A percentile compares a stretch with the other conserved stretches of the same genome.
These are phyloP conservation scores for Smutsia gigantea DNA, from an alignment of 2,797 vertebrate species.

Conservation along the genomic window DNA sequence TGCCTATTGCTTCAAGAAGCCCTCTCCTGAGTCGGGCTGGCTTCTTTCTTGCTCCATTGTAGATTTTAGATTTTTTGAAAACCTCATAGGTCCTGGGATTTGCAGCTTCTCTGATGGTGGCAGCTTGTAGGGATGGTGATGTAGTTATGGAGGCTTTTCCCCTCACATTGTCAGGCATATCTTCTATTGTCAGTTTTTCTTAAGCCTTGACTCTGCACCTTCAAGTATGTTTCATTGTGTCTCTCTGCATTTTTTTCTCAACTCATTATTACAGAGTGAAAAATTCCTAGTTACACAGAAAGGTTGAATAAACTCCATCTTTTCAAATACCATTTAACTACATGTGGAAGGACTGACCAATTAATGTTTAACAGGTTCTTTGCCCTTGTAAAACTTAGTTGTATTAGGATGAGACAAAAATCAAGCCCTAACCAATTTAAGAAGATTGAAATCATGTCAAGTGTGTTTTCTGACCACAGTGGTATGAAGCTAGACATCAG, in stretches of 20 bases:
- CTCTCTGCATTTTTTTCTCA: background rate
- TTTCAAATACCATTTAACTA: slow-evolving; percentile 11
- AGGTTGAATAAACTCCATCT: background rate
- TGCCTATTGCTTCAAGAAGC: background rate
- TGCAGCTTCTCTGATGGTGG: background rate
- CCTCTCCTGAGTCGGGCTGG: background rate
- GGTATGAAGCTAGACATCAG: background rate
- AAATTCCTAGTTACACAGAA: background rate
- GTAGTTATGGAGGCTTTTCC: background rate
- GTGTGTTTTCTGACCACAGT: background rate
- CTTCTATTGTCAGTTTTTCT: background rate
- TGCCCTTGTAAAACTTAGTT: background rate
- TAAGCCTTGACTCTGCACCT: background rate
- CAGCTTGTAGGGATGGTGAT: background rate
- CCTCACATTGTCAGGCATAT: background rate
- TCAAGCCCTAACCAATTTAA: background rate
- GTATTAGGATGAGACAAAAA: background rate
- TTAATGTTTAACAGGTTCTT: background rate
- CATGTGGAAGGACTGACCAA: background rate
- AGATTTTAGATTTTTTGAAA: background rate
- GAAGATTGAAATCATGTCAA: background rate
- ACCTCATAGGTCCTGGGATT: background rate
- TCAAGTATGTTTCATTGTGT: background rate
- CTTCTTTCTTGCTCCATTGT: background rate
- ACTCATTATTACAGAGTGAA: background rate